phyloP scores from a whole-genome alignment of 2,113 vertebrate species.

The Excalfactoria chinensis region DNA sequence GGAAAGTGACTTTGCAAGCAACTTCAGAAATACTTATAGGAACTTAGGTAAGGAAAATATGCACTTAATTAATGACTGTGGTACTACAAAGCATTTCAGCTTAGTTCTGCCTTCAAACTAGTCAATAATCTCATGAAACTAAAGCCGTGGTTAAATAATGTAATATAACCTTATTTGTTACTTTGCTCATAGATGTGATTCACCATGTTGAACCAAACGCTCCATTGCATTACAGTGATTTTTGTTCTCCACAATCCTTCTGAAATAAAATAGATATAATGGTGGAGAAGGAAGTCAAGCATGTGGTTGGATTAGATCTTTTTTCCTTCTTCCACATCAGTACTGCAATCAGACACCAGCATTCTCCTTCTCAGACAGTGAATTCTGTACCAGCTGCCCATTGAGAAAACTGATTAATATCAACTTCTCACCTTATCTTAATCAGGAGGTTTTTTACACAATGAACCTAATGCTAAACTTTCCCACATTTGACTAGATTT shows the following conservation, averaged over 20 bases:
- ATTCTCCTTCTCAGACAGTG: not conserved
- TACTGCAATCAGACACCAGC: rapidly evolving
- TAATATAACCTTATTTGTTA: not conserved
- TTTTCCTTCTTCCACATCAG: not conserved
- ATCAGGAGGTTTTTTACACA: not conserved
- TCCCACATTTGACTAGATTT: not conserved
- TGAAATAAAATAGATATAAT: not conserved
- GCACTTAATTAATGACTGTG: not conserved
- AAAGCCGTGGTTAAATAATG: rapidly evolving
- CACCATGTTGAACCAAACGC: not conserved
- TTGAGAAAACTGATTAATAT: not conserved
- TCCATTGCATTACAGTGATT: not conserved
- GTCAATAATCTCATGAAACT: not conserved
- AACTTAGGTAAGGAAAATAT: not conserved
- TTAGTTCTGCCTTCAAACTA: not conserved
- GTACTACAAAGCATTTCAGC: not conserved
- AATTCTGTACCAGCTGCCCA: not conserved
- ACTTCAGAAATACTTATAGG: not conserved
- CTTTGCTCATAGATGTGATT: not conserved
- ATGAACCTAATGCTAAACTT: not conserved
- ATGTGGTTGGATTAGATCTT: not conserved
- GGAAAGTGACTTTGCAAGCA: not conserved
- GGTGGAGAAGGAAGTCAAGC: not conserved
- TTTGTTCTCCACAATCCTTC: not conserved
- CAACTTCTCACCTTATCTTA: not conserved